Evolutionary conservation across 2,113 vertebrate genomes (phyloP).

Genomic region (Raja brachyura): DNA sequence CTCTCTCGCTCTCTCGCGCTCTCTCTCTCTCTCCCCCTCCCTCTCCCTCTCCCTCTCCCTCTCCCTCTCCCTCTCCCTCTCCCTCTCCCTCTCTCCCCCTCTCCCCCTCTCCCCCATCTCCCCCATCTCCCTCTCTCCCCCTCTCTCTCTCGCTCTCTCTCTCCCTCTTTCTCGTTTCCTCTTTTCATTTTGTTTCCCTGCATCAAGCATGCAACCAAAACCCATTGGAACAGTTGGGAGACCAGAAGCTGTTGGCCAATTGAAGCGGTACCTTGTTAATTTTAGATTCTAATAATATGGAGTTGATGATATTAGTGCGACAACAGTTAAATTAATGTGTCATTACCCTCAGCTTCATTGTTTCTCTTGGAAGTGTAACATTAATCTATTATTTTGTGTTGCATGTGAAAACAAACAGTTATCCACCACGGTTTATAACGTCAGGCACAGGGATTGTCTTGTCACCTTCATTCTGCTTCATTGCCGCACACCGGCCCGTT

Average conservation of each 20-base stretch:
- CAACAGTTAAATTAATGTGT: neutral
- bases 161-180: too few relatives aligned
- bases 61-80: too few relatives aligned
- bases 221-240: neutral
- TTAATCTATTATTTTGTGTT: neutral
- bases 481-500: neutral
- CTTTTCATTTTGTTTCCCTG: neutral
- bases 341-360: neutral
- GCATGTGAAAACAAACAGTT: neutral
- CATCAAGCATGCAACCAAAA: neutral
- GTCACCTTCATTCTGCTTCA: neutral
- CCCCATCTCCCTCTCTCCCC: too few relatives aligned
- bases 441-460: too few relatives aligned
- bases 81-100: too few relatives aligned
- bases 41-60: too few relatives aligned
- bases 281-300: neutral
- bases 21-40: too few relatives aligned
- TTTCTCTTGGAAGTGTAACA: neutral
- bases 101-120: too few relatives aligned
- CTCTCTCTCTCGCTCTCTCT: too few relatives aligned
- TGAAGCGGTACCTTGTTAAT: neutral
- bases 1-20: too few relatives aligned
- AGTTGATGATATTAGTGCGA: neutral
- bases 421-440: neutral
- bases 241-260: neutral